Evolutionary conservation across 2,797 vertebrate species (phyloP).

Genomic region (Simalia tracyae): DNA sequence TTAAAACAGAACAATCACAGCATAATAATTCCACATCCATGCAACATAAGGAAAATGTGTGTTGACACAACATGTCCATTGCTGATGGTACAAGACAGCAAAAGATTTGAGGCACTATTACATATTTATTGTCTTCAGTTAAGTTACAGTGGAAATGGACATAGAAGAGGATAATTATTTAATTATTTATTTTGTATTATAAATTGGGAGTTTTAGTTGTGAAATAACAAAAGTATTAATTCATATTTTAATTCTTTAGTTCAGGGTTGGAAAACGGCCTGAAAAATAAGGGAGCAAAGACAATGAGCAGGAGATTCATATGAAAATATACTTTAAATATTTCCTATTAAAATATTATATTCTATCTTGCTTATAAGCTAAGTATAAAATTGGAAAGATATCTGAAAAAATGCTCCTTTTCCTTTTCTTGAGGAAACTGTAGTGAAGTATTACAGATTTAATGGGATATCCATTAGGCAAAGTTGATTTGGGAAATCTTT

Average conservation of each 20-base stretch:
- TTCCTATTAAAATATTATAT: constrained; percentile 40
- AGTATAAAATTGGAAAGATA: constrained; percentile 49
- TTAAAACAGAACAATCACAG: background rate
- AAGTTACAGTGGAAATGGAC: background rate
- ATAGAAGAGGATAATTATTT: background rate
- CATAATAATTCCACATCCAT: background rate
- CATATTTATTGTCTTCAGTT: background rate
- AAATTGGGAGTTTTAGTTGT: background rate
- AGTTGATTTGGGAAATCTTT: constrained; percentile 66
- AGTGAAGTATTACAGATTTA: constrained; percentile 58
- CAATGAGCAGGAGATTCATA: constrained; percentile 20
- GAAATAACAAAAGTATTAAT: background rate
- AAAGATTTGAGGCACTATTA: background rate
- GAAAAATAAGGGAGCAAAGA: constrained; percentile 44
- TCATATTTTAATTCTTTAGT: background rate
- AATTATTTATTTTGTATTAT: background rate
- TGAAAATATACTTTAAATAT: constrained; percentile 31
- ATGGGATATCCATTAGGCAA: constrained; percentile 66
- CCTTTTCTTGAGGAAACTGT: constrained; percentile 57
- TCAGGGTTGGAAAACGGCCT: constrained; percentile 14
- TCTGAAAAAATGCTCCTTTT: constrained; percentile 28
- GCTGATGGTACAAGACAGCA: background rate
- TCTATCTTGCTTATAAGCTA: constrained; percentile 28
- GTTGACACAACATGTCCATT: background rate
- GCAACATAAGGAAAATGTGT: background rate